phyloP scores from a whole-genome alignment of 1,140 invertebrate species.

The Monomorium pharaonis region DNA sequence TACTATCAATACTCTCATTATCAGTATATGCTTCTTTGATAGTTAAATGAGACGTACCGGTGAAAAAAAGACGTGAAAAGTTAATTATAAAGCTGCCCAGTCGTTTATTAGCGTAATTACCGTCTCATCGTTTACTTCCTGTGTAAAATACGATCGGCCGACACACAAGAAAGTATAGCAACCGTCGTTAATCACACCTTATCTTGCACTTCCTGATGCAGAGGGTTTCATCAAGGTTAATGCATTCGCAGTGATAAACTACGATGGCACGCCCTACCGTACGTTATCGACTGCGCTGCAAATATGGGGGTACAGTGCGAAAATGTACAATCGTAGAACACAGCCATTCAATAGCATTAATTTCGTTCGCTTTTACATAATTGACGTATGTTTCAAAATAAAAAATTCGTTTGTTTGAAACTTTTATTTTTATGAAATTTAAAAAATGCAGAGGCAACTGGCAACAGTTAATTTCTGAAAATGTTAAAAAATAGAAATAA shows the following conservation, averaged over 20 bases:
- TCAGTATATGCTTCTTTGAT: slow-evolving; percentile 4
- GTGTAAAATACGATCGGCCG: slow-evolving; percentile 44
- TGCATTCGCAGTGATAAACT: slow-evolving; percentile 55
- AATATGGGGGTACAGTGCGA: slow-evolving; percentile 25
- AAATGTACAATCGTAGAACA: slow-evolving; percentile 13
- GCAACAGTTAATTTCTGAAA: background rate
- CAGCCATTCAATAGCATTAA: background rate
- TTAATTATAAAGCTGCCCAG: slow-evolving; percentile 24
- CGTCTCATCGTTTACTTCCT: slow-evolving; percentile 43
- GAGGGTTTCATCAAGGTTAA: slow-evolving; percentile 61
- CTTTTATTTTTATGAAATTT: background rate
- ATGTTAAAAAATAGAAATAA: background rate
- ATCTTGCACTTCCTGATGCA: slow-evolving; percentile 43
- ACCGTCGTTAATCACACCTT: slow-evolving; percentile 57
- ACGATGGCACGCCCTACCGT: slow-evolving; percentile 16
- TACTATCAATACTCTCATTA: background rate
- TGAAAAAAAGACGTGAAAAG: background rate
- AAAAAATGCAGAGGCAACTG: background rate
- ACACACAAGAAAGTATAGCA: slow-evolving; percentile 46
- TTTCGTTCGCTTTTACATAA: slow-evolving; percentile 15
- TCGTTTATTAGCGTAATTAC: slow-evolving; percentile 54
- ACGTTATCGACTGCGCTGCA: slow-evolving; percentile 28
- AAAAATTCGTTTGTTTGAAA: background rate
- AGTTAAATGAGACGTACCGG: slow-evolving; percentile 16
- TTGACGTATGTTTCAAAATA: background rate